Evolutionary conservation across 37 sponge, comb jelly and placozoan species (phyloP).

Genomic region (Bolinopsis microptera): DNA sequence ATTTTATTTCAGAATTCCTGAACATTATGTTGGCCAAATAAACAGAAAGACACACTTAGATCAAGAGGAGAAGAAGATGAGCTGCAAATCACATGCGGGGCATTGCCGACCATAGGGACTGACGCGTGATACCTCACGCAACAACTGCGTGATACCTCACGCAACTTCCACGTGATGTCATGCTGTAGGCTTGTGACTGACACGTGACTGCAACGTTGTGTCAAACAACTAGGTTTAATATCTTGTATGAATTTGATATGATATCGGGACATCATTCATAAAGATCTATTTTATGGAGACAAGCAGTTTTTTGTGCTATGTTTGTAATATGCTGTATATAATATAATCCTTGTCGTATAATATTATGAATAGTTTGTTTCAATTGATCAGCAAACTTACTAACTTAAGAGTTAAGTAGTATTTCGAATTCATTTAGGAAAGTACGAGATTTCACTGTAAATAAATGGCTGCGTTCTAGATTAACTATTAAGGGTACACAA

Average conservation of each 20-base stretch:
- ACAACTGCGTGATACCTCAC: not conserved
- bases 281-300: not conserved
- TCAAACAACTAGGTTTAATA: not conserved
- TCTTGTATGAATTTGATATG: not conserved
- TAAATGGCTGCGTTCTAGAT: too few relatives aligned
- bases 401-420: too few relatives aligned
- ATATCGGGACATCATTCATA: slow-evolving; percentile 4
- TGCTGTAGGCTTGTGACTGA: not conserved
- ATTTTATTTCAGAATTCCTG: slow-evolving; percentile 61
- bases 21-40: slow-evolving; percentile 62
- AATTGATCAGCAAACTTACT: too few relatives aligned
- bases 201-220: not conserved
- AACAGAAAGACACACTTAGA: not conserved
- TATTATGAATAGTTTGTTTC: too few relatives aligned
- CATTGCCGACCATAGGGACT: not conserved
- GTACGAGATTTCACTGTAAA: too few relatives aligned
- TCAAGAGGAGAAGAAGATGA: slow-evolving; percentile 1
- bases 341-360: too few relatives aligned
- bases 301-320: not conserved
- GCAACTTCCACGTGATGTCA: not conserved
- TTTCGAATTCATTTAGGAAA: too few relatives aligned
- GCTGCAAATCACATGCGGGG: not conserved
- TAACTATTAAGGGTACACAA: too few relatives aligned
- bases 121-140: not conserved
- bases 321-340: slow-evolving; percentile 51